Evolutionary conservation across 64 coral and sea anemone genomes (phyloP).

Genomic region (Actinia tenebrosa): DNA sequence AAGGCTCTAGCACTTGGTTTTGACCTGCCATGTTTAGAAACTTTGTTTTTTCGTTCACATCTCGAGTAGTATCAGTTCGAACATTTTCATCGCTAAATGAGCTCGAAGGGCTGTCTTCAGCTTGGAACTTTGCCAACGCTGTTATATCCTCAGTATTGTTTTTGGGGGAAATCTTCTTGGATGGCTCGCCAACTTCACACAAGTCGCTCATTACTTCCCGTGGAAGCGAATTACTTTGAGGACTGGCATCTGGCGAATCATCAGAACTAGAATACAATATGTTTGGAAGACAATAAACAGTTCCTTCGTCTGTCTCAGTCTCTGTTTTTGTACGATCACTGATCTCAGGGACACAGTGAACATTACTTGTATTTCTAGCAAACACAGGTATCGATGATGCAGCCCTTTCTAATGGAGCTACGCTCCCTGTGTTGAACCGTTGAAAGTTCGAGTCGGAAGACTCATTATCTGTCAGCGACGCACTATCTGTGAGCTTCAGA

Average conservation of each 20-base stretch:
- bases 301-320: background rate
- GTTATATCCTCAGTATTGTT: background rate
- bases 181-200: background rate
- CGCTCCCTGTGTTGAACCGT: background rate
- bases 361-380: background rate
- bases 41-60: background rate
- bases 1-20: background rate
- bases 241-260: background rate
- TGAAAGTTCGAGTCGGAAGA: background rate
- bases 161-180: background rate
- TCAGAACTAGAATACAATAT: background rate
- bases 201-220: background rate
- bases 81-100: background rate
- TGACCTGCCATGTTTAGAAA: background rate
- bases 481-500: constrained; percentile 23
- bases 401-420: background rate
- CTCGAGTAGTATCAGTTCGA: background rate
- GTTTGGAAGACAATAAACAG: background rate
- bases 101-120: background rate
- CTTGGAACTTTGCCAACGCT: background rate
- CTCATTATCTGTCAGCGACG: background rate
- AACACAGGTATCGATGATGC: background rate
- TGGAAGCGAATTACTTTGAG: background rate
- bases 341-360: background rate
- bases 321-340: background rate